Base-by-base conservation (phyloP, 2,888 invertebrate genomes). In the Campaea margaritaria region DNA sequence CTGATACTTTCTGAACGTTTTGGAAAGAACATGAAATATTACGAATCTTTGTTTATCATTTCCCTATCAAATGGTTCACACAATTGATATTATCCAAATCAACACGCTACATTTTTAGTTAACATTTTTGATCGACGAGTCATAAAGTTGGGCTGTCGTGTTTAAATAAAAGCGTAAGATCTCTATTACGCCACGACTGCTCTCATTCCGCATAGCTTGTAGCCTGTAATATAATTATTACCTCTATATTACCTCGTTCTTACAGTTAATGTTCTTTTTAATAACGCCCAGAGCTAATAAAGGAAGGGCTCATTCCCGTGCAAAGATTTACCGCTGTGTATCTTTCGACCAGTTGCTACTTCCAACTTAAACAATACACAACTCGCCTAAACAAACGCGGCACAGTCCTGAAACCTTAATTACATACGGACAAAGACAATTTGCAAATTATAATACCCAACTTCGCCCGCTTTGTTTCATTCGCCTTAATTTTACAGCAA, bases 381-480 rank as follows among this genome's bases (percentile, higher is more conserved):
- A 65, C 68, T 64, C 34, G 57, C 66, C 68, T 66, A 64, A 64
- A 66, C 64, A 68, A 63, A 66, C 66, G 41, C 49, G 16, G 27
- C 54, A n/a, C n/a, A 11, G 47, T 50, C 44, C 62, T 58, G 55
- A 59, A 54, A 39, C 67, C 60, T 61, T 65, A 65, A 67, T 69
- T 65, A 62, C 62, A 67, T 58, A 58, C 67, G 62, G 58, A 58
- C 62, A 55, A 62, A 55, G 62, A 58, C 67, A 64, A 69, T 64
- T 64, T 51, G 53, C 64, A 62, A 65, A 69, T 65, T 69, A 65
- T 69, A 52, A 69, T 69, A 57, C 62, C 61, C 55, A 67, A 62
- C 58, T 64, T 58, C 39, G 61, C 38, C 54, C 42, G 53, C 57
- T 61, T 65, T 64, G 64, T 63, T 51, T 61, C 34, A 62, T 59